phyloP scores from a whole-genome alignment of 2,888 invertebrate genomes.

The Crematogaster levior region DNA sequence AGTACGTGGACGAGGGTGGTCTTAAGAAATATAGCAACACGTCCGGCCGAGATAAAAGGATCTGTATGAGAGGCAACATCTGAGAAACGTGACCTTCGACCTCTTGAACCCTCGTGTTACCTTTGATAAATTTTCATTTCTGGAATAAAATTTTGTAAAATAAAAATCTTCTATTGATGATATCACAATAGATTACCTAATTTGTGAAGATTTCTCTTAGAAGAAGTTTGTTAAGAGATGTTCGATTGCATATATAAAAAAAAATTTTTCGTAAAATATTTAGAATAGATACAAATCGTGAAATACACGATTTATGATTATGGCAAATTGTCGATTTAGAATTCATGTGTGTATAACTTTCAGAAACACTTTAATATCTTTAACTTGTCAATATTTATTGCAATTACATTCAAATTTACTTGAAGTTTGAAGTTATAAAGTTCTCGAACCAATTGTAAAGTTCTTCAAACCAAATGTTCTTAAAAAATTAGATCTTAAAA shows the following conservation, averaged over 20 bases:
- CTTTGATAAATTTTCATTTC: constrained; percentile 29
- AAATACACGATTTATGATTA: not conserved
- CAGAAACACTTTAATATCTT: not conserved
- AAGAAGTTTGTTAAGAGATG: not conserved
- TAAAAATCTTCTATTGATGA: not conserved
- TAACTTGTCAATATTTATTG: not conserved
- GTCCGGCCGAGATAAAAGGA: constrained; percentile 41
- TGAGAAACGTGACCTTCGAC: constrained; percentile 26
- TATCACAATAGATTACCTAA: not conserved
- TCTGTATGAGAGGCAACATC: not conserved
- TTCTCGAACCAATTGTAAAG: too few relatives aligned
- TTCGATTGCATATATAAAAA: not conserved
- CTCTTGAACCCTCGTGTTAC: not conserved
- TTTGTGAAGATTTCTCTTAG: not conserved
- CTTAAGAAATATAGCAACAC: constrained; percentile 63
- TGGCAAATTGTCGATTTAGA: not conserved
- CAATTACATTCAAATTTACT: not conserved
- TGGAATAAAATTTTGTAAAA: not conserved
- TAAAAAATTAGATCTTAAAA: not conserved
- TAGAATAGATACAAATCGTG: not conserved
- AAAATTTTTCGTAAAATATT: not conserved
- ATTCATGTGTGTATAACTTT: not conserved
- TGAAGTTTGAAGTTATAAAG: too few relatives aligned
- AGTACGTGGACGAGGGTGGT: constrained; percentile 49
- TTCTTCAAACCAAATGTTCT: not conserved